Evolutionary conservation across 2,888 invertebrate genomes (phyloP), one percentile per base, ranked within the genome.

Genomic region (Serrognathus titanus): DNA sequence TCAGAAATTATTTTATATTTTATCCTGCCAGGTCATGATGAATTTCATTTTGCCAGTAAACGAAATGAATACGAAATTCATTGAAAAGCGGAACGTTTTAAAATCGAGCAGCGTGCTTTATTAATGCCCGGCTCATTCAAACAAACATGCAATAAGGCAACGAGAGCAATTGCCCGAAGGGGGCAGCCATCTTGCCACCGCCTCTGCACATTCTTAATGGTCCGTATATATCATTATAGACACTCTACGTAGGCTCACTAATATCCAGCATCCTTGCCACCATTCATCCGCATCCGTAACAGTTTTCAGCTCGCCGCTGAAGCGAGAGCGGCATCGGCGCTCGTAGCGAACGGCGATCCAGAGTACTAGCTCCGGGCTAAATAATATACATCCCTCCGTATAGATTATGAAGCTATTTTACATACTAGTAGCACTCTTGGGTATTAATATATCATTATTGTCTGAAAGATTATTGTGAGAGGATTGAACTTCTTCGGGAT

Each of bases 211-310:
- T 73, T 70, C 71, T 72, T 71, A 72, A 68, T 68, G 63, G 63
- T 65, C 61, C 61, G 62, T 67, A 69, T 78, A 73, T 74, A 81
- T 81, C 78, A 82, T 73, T 72, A 82, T 72, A 73, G 80, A 81
- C 62, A 81, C 79, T 72, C 71, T 72, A 74, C 70, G 72, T 72
- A 71, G 73, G 73, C 67, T 66, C 68, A 70, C 69, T 73, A 73
- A 71, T 71, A 71, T 73, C 63, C 64, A 39, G 62, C 63, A 65
- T 66, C 66, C 66, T 65, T 69, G 68, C 69, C 70, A 69, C 66
- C 56, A 68, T 70, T 62, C 60, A 49, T 54, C 59, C 56, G 48
- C 39, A 51, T 48, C 36, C 12, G 43, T 16, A 43, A 11, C 13
- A 43, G 13, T 43, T 20, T 48, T 36, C 36, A 48, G 39, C 58